Evolutionary conservation across 2,888 invertebrate genomes (phyloP).

Genomic region (Hypomecis atomaria): DNA sequence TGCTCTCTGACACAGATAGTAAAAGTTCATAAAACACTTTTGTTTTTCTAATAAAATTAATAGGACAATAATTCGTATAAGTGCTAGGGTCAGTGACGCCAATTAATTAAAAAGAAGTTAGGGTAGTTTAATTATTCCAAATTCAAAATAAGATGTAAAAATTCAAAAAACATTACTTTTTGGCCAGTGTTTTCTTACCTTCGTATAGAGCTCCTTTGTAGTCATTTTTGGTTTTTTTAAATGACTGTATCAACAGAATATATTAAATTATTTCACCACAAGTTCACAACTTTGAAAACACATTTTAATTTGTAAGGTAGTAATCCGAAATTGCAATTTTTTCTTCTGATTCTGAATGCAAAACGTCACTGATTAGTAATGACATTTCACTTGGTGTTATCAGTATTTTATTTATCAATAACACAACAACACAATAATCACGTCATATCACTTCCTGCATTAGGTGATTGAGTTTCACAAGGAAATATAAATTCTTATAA

Average conservation of each 20-base stretch:
- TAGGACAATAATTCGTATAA: background rate
- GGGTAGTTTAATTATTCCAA: constrained; percentile 17
- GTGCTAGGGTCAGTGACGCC: too few relatives aligned
- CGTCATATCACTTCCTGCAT: constrained; percentile 33
- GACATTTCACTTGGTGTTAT: constrained; percentile 70
- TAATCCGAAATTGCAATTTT: constrained; percentile 67
- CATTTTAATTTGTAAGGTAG: constrained; percentile 77
- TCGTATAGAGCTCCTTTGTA: constrained; percentile 81
- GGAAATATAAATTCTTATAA: constrained; percentile 59
- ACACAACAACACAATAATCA: constrained; percentile 28
- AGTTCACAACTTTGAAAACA: constrained; percentile 63
- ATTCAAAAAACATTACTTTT: constrained; percentile 16
- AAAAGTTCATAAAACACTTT: constrained; percentile 14
- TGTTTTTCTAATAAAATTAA: background rate
- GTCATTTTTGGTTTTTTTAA: constrained; percentile 70
- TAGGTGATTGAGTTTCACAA: constrained; percentile 45
- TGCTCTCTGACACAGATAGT: constrained; percentile 49
- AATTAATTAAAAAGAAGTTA: constrained; percentile 12
- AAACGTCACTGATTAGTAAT: constrained; percentile 77
- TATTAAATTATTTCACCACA: constrained; percentile 69
- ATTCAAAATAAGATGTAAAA: constrained; percentile 27
- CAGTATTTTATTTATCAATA: constrained; percentile 57
- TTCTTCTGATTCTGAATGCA: constrained; percentile 60
- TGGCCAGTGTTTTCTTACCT: constrained; percentile 64
- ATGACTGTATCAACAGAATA: constrained; percentile 45